Conservation (phyloP, 1,140 invertebrate species). For the Apis dorsata region DNA sequence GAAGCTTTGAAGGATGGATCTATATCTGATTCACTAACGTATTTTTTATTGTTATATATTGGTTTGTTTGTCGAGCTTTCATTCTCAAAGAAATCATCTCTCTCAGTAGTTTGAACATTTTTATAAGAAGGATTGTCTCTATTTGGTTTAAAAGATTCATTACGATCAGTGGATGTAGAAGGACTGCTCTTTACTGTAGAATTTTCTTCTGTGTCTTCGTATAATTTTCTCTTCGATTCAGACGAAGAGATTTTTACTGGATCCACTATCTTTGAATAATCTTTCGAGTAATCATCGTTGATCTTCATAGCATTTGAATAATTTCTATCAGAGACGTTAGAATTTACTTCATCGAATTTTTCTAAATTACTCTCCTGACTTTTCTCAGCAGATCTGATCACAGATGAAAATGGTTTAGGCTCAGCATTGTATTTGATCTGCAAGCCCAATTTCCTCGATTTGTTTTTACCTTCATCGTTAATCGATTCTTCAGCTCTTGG, state of each 20-base stretch:
- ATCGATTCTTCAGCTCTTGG: neutral
- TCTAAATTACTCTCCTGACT: neutral
- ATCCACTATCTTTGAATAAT: neutral
- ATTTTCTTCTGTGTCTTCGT: neutral
- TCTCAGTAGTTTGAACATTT: neutral
- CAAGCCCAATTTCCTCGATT: neutral
- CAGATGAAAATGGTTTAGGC: constrained; percentile 42
- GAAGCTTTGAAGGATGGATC: neutral
- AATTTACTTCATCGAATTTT: too few species aligned
- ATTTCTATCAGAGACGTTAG: neutral
- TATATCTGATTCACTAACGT: neutral
- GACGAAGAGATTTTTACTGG: neutral
- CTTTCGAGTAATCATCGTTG: neutral
- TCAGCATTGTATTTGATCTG: constrained; percentile 30
- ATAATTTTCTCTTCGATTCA: neutral
- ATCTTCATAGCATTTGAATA: neutral
- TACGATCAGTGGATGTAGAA: accelerated
- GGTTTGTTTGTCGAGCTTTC: neutral
- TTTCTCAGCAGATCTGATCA: neutral
- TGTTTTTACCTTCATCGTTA: neutral
- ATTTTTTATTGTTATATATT: too few species aligned
- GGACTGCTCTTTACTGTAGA: neutral
- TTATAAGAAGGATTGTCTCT: neutral
- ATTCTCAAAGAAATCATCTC: too few species aligned
- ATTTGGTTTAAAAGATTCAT: neutral